A percentile compares a stretch with the other conserved stretches of the same genome.
Conservation (phyloP, 2,113 vertebrate genomes). For the Python bivittatus region DNA sequence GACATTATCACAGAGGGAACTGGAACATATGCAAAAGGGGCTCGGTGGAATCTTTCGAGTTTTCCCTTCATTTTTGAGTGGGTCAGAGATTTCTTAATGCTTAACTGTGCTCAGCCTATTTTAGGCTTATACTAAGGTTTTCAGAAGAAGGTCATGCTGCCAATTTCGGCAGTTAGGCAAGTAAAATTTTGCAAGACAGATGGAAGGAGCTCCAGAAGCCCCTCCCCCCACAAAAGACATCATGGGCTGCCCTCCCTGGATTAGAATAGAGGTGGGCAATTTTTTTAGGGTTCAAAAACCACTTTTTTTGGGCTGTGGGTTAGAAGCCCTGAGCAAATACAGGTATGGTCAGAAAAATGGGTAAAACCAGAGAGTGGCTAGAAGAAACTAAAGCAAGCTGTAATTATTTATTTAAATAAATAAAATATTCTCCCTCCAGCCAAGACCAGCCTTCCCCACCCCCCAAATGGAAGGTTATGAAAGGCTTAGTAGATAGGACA, state of each 20-base stretch:
- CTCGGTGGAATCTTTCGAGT: too few relatives aligned
- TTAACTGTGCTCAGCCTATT: neutral
- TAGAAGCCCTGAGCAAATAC: neutral
- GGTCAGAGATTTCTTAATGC: neutral
- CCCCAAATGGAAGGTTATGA: neutral
- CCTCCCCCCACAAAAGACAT: neutral
- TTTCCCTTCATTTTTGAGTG: neutral
- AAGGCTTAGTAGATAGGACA: neutral
- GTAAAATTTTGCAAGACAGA: neutral
- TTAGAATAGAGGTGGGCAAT: neutral
- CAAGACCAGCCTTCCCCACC: neutral
- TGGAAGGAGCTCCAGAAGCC: neutral
- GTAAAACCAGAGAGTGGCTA: neutral
- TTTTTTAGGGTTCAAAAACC: neutral
- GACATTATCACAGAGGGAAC: too few relatives aligned
- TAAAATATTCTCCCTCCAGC: neutral
- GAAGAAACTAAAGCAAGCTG: neutral
- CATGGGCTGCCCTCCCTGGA: neutral
- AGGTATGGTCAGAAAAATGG: neutral
- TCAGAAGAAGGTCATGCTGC: neutral
- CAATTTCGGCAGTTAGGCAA: neutral
- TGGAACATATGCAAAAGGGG: too few relatives aligned
- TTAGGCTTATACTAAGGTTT: neutral
- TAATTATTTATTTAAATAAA: neutral
- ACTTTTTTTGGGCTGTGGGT: neutral